Evolutionary conservation across 2,888 invertebrate species (phyloP).

Genomic region (Nymphalis urticae): DNA sequence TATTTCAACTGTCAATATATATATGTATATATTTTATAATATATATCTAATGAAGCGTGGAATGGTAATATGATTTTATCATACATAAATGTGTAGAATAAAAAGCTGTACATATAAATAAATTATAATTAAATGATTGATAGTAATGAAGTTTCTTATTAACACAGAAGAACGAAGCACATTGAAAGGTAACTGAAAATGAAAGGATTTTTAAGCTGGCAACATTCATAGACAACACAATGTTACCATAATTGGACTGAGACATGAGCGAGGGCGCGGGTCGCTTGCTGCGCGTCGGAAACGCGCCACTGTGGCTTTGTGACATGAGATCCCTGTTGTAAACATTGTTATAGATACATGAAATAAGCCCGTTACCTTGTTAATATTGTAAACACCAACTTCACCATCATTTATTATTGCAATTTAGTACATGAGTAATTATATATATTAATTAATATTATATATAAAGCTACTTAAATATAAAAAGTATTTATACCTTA

Average conservation of each 20-base stretch:
- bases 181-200: constrained; percentile 1
- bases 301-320: constrained; percentile 74
- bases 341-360: constrained; percentile 18
- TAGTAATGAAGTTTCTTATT: neutral
- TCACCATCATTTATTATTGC: no score
- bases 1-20: neutral
- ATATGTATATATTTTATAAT: neutral
- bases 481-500: no score
- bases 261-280: constrained; percentile 66
- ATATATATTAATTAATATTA: no score
- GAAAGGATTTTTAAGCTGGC: constrained; percentile 30
- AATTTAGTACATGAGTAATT: no score
- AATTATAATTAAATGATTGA: no score
- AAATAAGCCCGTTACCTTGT: neutral
- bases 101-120: no score
- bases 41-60: neutral
- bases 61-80: neutral
- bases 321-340: constrained; percentile 74
- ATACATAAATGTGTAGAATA: no score
- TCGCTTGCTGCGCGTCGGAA: constrained; percentile 64
- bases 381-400: neutral
- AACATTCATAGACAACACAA: constrained; percentile 28
- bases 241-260: constrained; percentile 76
- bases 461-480: no score
- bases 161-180: constrained; percentile 1